Evolutionary conservation across 1,140 invertebrate genomes (phyloP).

Genomic region (Cherax quadricarinatus): DNA sequence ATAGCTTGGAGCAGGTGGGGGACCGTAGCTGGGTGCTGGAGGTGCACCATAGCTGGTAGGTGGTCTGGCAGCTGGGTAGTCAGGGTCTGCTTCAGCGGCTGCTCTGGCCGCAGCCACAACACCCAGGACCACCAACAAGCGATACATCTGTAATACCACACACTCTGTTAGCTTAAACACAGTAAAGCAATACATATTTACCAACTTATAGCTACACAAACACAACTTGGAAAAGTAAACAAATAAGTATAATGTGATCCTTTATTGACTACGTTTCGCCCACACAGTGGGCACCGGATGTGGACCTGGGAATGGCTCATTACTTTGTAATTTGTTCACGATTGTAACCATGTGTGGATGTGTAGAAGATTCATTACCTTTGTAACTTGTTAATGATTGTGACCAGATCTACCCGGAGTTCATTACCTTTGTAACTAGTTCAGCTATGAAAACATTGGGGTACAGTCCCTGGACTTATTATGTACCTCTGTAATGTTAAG

Average conservation of each 20-base stretch:
- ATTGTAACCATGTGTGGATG: too few species aligned
- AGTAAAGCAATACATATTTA: not conserved
- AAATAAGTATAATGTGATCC: not conserved
- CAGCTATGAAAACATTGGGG: too few species aligned
- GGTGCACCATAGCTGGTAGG: conserved; percentile 58
- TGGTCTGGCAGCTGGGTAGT: conserved; percentile 50
- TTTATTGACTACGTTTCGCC: not conserved
- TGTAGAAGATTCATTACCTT: too few species aligned
- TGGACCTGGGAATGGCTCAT: too few species aligned
- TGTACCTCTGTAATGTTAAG: too few species aligned
- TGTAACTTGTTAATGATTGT: too few species aligned
- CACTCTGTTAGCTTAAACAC: not conserved
- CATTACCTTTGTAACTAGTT: too few species aligned
- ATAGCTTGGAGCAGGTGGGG: conserved; percentile 18
- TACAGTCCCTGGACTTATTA: too few species aligned
- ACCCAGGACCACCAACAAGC: not conserved
- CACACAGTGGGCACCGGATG: too few species aligned
- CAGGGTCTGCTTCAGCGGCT: conserved; percentile 66
- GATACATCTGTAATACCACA: conserved; percentile 35
- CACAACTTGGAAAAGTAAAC: not conserved
- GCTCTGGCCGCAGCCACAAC: conserved; percentile 17
- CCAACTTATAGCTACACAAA: too few species aligned
- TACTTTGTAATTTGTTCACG: too few species aligned
- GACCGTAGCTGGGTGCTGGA: conserved; percentile 46
- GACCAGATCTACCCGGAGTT: too few species aligned